A percentile compares a stretch with the other conserved stretches of the same genome.
Conservation (phyloP, 1,140 invertebrate species). For the Trachymyrmex septentrionalis region DNA sequence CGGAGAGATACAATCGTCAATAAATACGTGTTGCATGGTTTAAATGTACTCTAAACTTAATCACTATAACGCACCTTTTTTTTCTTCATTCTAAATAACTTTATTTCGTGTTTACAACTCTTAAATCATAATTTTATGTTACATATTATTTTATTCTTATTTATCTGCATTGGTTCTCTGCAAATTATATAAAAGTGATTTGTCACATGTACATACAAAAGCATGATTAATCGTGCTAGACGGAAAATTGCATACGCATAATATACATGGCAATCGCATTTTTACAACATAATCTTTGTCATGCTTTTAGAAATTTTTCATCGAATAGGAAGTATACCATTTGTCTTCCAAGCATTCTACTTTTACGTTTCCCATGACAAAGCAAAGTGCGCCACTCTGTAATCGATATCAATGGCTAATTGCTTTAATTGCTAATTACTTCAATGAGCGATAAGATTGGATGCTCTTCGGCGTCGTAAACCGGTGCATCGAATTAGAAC, state of each 20-base stretch:
- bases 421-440: conserved; percentile 69
- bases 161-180: neutral
- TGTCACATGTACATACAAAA: neutral
- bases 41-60: neutral
- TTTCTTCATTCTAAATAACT: neutral
- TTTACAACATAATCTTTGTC: neutral
- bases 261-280: neutral
- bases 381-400: conserved; percentile 54
- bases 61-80: neutral
- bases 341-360: conserved; percentile 26
- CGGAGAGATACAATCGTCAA: conserved; percentile 2
- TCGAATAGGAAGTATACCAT: conserved; percentile 1
- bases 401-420: conserved; percentile 62
- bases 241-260: neutral
- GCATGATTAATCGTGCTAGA: neutral
- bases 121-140: neutral
- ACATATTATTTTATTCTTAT: neutral
- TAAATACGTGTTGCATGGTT: neutral
- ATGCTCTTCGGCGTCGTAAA: conserved; percentile 37
- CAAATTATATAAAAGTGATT: neutral
- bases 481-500: conserved; percentile 63
- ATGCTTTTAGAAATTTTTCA: neutral
- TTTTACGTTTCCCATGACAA: conserved; percentile 27
- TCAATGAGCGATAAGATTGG: conserved; percentile 65
- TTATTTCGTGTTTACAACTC: neutral